Conservation (phyloP, 2,113 vertebrate genomes). For the Cryptomyrus ogoouensis region DNA sequence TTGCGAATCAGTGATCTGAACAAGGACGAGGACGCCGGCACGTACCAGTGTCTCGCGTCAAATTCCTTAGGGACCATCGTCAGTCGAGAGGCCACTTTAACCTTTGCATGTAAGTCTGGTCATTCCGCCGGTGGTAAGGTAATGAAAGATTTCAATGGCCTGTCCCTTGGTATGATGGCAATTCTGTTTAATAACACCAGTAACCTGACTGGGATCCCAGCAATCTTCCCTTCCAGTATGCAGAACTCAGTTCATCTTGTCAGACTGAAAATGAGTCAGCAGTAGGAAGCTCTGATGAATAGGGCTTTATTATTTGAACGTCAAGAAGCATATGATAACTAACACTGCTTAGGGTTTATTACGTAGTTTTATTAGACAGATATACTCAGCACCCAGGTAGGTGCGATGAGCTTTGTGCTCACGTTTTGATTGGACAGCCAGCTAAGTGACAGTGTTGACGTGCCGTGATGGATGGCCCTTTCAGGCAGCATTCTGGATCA, state of each 20-base stretch:
- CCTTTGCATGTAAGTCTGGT: conserved; percentile 88
- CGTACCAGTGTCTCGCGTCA: conserved; percentile 88
- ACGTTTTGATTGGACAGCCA: conserved; percentile 37
- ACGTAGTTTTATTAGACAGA: conserved; percentile 16
- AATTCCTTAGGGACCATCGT: conserved; percentile 87
- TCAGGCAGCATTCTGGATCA: conserved; percentile 42
- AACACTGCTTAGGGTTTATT: conserved; percentile 30
- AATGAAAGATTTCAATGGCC: background rate
- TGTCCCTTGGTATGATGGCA: background rate
- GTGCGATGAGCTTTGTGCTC: conserved; percentile 21
- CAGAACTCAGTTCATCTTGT: background rate
- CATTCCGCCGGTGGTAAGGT: background rate
- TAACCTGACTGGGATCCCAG: background rate
- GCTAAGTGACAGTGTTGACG: conserved; percentile 47
- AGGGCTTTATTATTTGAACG: conserved; percentile 4
- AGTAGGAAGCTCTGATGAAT: background rate
- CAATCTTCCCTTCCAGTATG: background rate
- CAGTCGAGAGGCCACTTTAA: conserved; percentile 85
- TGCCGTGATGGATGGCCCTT: conserved; percentile 47
- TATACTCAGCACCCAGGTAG: background rate
- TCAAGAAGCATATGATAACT: background rate
- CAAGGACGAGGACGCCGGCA: conserved; percentile 81
- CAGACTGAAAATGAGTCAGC: background rate
- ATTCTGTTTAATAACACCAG: background rate
- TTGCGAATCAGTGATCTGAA: conserved; percentile 85